phyloP scores from a whole-genome alignment of 2,113 vertebrate genomes.

The Eptatretus burgeri region DNA sequence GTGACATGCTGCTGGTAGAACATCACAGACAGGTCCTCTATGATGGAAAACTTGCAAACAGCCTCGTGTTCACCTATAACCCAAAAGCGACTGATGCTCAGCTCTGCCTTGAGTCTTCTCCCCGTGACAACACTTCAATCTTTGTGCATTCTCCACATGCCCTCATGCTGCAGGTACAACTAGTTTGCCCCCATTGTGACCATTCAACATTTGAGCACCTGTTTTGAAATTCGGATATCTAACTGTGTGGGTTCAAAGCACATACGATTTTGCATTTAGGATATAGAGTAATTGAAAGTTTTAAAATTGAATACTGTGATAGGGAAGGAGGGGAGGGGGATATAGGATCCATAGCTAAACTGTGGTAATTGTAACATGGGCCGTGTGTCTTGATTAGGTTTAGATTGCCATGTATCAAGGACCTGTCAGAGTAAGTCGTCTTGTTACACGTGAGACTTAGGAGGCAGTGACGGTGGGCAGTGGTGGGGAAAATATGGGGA shows the following conservation, averaged over 20 bases:
- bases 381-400: too few species aligned
- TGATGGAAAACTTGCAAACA: conserved; percentile 76
- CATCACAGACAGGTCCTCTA: conserved; percentile 95
- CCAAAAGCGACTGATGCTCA: conserved; percentile 93
- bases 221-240: background rate
- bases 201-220: background rate
- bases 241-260: background rate
- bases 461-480: too few species aligned
- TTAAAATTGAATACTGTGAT: too few species aligned
- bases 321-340: too few species aligned
- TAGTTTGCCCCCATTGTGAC: background rate
- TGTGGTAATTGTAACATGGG: too few species aligned
- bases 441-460: too few species aligned
- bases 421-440: too few species aligned
- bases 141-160: conserved; percentile 95
- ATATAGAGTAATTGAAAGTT: too few species aligned
- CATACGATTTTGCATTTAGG: background rate
- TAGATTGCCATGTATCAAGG: too few species aligned
- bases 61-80: conserved; percentile 91
- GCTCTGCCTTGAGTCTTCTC: conserved; percentile 85
- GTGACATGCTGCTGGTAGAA: conserved; percentile 91
- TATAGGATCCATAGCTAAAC: too few species aligned
- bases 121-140: conserved; percentile 85
- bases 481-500: too few species aligned
- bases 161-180: conserved; percentile 79